Conservation (phyloP, 2,113 vertebrate genomes). For the Sapayoa aenigma region DNA sequence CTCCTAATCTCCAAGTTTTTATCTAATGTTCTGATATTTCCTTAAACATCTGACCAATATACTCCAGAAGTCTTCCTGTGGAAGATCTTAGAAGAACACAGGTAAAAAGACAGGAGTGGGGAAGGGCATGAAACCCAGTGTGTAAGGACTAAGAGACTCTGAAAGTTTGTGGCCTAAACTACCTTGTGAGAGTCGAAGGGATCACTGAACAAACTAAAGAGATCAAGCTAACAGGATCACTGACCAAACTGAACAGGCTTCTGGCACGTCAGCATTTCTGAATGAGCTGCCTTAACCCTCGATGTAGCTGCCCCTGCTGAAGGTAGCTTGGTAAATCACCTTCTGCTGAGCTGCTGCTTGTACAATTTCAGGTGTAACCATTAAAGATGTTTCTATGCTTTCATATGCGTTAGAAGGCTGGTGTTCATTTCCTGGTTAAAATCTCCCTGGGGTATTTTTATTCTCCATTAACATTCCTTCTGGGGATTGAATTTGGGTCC, state of each 20-base stretch:
- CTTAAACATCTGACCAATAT: background rate
- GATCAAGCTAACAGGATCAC: background rate
- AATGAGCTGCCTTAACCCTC: background rate
- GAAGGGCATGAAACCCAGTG: background rate
- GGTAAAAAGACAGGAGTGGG: background rate
- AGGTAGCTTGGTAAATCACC: background rate
- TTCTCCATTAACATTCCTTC: conserved; percentile 61
- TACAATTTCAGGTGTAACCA: background rate
- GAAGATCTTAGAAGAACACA: background rate
- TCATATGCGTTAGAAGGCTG: background rate
- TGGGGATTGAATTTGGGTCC: conserved; percentile 12
- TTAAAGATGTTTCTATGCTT: conserved; percentile 9
- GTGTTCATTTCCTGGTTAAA: background rate
- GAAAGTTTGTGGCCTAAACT: background rate
- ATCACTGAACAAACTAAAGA: background rate
- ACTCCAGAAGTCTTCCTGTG: background rate
- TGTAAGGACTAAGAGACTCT: background rate
- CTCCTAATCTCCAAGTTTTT: background rate
- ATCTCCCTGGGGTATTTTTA: conserved; percentile 58
- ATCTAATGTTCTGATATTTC: background rate
- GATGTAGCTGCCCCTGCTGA: background rate
- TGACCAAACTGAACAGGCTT: background rate
- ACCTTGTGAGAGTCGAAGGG: background rate
- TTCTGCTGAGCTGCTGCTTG: background rate
- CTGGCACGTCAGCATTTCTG: background rate